These are phyloP conservation scores for Pterobdella sp. DNA, from an alignment of 2,888 invertebrate species.

Conservation along the genomic window DNA sequence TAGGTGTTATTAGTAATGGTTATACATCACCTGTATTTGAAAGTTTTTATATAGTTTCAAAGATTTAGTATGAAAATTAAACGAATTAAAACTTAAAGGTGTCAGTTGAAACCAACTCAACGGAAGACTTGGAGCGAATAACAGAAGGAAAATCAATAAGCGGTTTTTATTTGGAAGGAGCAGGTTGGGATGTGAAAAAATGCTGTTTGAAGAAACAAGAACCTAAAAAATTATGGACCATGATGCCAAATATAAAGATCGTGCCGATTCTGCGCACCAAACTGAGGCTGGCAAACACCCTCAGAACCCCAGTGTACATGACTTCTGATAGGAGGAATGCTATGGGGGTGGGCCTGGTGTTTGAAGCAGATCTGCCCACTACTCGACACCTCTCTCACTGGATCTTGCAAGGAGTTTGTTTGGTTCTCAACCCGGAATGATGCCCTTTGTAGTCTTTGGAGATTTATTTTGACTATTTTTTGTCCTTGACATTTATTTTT, in stretches of 20 bases:
- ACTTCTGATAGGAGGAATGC: conserved; percentile 77
- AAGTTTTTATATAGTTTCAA: too few species aligned
- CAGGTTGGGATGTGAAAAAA: conserved; percentile 69
- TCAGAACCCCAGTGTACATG: conserved; percentile 79
- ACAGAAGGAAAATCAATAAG: conserved; percentile 59
- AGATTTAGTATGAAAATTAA: too few species aligned
- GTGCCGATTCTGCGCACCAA: conserved; percentile 76
- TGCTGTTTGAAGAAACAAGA: conserved; percentile 66
- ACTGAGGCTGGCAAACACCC: conserved; percentile 77
- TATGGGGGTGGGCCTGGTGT: conserved; percentile 82
- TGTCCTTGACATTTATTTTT: too few species aligned
- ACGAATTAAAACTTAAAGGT: conserved; percentile 37
- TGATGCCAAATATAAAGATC: conserved; percentile 74
- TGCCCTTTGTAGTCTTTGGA: too few species aligned
- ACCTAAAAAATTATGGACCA: conserved; percentile 75
- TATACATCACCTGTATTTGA: too few species aligned
- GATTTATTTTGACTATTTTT: too few species aligned
- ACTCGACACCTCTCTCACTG: conserved; percentile 76
- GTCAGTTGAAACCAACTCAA: conserved; percentile 58
- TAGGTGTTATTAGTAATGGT: too few species aligned
- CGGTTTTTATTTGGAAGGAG: conserved; percentile 73
- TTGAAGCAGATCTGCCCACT: conserved; percentile 77
- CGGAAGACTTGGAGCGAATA: conserved; percentile 73
- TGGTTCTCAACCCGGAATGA: conserved; percentile 72
- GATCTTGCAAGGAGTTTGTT: conserved; percentile 80